Evolutionary conservation across 2,113 vertebrate species (phyloP), one percentile per base, ranked within the genome.

Genomic region (Plectropomus leopardus): DNA sequence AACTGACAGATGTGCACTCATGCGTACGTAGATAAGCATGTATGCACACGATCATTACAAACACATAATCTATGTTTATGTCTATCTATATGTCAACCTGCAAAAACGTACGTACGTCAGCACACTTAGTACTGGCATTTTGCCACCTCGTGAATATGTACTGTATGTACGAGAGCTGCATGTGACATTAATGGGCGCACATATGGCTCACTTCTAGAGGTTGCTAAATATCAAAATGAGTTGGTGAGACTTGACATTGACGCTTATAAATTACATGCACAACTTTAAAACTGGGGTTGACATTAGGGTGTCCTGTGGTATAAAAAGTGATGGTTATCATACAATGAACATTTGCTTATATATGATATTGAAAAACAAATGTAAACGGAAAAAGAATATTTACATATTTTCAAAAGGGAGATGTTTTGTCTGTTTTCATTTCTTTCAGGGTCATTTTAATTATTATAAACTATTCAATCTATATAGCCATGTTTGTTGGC

Each of bases 51-150:
- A 24, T 70, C 28, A 48, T n/a, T 30, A 45, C 40, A 60, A 14
- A 17, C 65, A 24, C 26, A 54, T 48, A 32, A 64, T 14, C n/a
- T 14, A 47, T 7, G 3, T 26, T 36, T 45, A 11, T 54, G 42
- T 40, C 23, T 8, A 23, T 61, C 51, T 64, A 65, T 59, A 65
- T 6, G 47, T 71, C 64, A 66, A 58, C 23, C 26, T 54, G 48
- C 9, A 45, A 32, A 68, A 64, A 59, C 32, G 50, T 24, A n/a
- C n/a, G n/a, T n/a, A n/a, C n/a, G 55, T 55, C 42, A 36, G 60
- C 60, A 34, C 28, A 76, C 45, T 34, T 42, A 32, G 7, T 19
- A 40, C 42, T 47, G 58, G 26, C 42, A 26, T 24, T 4, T 7
- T 36, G 71, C 21, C 24, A 48, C 2, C 7, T 5, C 2, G 13